phyloP scores from a whole-genome alignment of 37 sponge, comb jelly and placozoan species.

The Crambe crambe region DNA sequence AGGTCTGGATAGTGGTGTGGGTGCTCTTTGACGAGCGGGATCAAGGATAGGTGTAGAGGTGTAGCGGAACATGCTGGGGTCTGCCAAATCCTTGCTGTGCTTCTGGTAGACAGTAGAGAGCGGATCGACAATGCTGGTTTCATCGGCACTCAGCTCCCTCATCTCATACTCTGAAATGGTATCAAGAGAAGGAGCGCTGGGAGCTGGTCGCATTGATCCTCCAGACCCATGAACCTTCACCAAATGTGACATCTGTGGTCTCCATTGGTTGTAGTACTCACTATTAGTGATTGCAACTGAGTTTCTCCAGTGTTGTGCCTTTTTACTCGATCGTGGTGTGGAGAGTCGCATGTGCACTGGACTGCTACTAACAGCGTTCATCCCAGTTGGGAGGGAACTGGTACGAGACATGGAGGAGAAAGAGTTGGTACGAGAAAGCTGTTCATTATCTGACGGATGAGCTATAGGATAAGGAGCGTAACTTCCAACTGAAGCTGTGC shows the following conservation, averaged over 20 bases:
- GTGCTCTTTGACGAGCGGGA: background rate
- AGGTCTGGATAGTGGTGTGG: slow-evolving; percentile 11
- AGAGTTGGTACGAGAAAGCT: no score
- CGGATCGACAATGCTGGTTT: background rate
- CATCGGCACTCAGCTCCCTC: background rate
- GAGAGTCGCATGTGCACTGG: slow-evolving; percentile 11
- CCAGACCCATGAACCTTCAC: background rate
- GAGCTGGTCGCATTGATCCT: no score
- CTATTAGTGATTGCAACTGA: slow-evolving; percentile 24
- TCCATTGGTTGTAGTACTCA: slow-evolving; percentile 25
- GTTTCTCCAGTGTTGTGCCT: slow-evolving; percentile 6
- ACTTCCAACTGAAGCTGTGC: no score
- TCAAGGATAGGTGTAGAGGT: slow-evolving; percentile 6
- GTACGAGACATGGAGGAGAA: slow-evolving; percentile 12
- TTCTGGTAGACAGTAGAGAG: background rate
- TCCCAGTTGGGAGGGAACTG: slow-evolving; percentile 12
- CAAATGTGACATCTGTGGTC: slow-evolving; percentile 14
- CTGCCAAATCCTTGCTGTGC: background rate
- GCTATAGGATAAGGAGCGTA: no score
- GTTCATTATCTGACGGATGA: no score
- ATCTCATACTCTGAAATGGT: slow-evolving; percentile 15
- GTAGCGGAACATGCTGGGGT: slow-evolving; percentile 14
- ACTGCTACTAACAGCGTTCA: background rate
- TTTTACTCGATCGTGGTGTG: background rate
- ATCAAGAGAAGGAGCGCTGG: slow-evolving; percentile 7